A percentile compares a stretch with the other conserved stretches of the same genome.
phyloP scores from a whole-genome alignment of 2,888 invertebrate species.

The Scaptomyza cyrtandrae region DNA sequence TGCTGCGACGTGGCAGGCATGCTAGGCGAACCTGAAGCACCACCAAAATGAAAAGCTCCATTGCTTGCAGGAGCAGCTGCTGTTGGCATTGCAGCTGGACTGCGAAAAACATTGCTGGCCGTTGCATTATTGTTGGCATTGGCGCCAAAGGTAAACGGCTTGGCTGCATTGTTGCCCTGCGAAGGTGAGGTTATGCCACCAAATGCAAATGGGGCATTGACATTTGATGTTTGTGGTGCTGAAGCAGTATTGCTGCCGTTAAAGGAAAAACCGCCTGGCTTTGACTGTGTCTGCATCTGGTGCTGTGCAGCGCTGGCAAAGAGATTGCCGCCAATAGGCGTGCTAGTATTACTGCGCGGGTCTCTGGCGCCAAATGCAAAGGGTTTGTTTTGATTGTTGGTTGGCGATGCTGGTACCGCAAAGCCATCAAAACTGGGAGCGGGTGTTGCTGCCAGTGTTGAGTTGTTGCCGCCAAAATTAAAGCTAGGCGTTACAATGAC shows the following conservation, averaged over 20 bases:
- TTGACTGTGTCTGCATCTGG: conserved; percentile 25
- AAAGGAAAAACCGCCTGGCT: conserved; percentile 66
- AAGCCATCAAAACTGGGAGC: conserved; percentile 41
- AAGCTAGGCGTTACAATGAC: conserved; percentile 53
- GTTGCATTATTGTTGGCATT: conserved; percentile 10
- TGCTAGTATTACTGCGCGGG: conserved; percentile 10
- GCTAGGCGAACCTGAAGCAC: conserved; percentile 18
- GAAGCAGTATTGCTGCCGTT: conserved; percentile 9
- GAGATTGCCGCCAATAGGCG: conserved; percentile 50
- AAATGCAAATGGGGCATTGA: conserved; percentile 63
- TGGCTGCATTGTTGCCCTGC: conserved; percentile 37
- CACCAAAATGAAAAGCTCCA: conserved; percentile 64
- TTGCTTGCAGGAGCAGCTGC: conserved; percentile 14
- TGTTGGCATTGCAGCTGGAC: conserved; percentile 20
- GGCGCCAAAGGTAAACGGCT: conserved; percentile 65
- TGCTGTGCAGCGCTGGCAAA: conserved; percentile 61
- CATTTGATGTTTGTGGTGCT: conserved; percentile 7
- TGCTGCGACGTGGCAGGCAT: conserved; percentile 49
- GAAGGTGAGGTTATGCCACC: conserved; percentile 28
- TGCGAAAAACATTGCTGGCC: conserved; percentile 54
- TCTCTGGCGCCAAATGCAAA: conserved; percentile 61
- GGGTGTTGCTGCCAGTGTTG: conserved; percentile 8
- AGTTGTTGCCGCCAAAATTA: conserved; percentile 51
- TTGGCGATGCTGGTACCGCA: conserved; percentile 22
- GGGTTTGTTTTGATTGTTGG: conserved; percentile 45